Base-by-base conservation (phyloP, 2,888 invertebrate species). In the Liodrosophila aerea region DNA sequence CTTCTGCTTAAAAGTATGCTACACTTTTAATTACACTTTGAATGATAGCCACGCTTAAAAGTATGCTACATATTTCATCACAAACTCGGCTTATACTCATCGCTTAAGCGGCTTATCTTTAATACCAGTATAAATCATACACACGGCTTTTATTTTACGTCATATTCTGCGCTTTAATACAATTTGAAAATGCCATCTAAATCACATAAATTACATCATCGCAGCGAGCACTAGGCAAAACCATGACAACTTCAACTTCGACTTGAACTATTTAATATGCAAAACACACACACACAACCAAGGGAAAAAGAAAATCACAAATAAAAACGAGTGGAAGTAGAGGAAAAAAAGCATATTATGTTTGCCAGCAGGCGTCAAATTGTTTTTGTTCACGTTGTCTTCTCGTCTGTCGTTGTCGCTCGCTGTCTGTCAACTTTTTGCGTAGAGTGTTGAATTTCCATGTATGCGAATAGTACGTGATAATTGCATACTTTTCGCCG, bases 171-270 rank as follows among this genome's bases (percentile, higher is more conserved):
- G 15, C 33, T 57, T 51, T 33, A 62, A 56, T 11, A 50, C 45
- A 73, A 64, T 62, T 22, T 37, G 49, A 46, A 70, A 52, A 37
- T 49, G 53, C 43, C 54, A 73, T 76, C 47, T 74, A 68, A 72
- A 64, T 64, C 74, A 43, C 52, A 76, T 83, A 73, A 83, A 80
- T 83, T 78, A 80, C 71, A 76, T 76, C 77, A 81, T 65, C 65
- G 31, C 33, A 9, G 27, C 45, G 31, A 40, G 31, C 39, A 9
- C 11, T 31, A 15, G 37, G 41, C 15, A 11, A 30, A 61, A 49
- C 3, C 16, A 37, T 31, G 37, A 46, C 51, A 39, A 41, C 44
- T 54, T 34, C 4, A 62, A 43, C 57, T 68, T 54, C 49, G 41
- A 41, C 49, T 58, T 37, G 4, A 61, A 40, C 57, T 67, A 61